Evolutionary conservation across 2,888 invertebrate genomes (phyloP).

Genomic region (Hirtodrosophila duncani): DNA sequence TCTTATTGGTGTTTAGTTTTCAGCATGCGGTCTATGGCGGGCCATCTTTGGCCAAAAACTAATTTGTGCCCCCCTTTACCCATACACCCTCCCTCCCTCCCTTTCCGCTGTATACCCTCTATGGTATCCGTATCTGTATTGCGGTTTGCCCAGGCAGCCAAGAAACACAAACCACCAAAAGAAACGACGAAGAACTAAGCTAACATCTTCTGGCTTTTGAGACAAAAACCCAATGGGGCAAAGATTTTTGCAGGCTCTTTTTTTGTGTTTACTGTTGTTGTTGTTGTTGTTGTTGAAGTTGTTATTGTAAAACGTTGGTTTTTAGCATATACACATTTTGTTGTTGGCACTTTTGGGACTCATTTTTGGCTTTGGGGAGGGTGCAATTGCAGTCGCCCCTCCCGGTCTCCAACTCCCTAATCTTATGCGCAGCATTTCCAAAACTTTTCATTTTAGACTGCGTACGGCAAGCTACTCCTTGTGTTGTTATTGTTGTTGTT

Average conservation of each 20-base stretch:
- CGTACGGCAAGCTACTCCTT: conserved; percentile 23
- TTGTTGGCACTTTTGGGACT: conserved; percentile 57
- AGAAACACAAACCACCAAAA: conserved; percentile 8
- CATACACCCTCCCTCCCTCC: too few relatives aligned
- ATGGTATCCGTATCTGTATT: conserved; percentile 71
- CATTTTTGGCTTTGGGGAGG: conserved; percentile 43
- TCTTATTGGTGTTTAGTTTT: conserved; percentile 54
- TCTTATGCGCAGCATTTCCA: not conserved
- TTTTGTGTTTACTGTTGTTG: conserved; percentile 9
- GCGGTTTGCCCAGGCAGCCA: conserved; percentile 59
- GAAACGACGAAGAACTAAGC: too few relatives aligned
- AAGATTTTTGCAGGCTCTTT: conserved; percentile 18
- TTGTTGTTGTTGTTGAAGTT: conserved; percentile 29
- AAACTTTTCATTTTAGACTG: conserved; percentile 41
- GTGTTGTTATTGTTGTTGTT: conserved; percentile 40
- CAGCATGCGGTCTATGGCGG: conserved; percentile 57
- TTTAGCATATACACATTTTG: conserved; percentile 30
- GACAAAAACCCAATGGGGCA: too few relatives aligned
- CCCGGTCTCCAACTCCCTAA: not conserved
- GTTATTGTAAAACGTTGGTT: not conserved
- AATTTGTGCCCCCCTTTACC: conserved; percentile 68
- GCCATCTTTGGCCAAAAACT: conserved; percentile 68
- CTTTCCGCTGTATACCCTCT: too few relatives aligned
- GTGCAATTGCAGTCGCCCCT: conserved; percentile 21
- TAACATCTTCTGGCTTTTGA: too few relatives aligned